Percentiles rank a stretch among this genome's conserved stretches.
Evolutionary conservation across 2,113 vertebrate species (phyloP).

Genomic region (Leucosticte australis): DNA sequence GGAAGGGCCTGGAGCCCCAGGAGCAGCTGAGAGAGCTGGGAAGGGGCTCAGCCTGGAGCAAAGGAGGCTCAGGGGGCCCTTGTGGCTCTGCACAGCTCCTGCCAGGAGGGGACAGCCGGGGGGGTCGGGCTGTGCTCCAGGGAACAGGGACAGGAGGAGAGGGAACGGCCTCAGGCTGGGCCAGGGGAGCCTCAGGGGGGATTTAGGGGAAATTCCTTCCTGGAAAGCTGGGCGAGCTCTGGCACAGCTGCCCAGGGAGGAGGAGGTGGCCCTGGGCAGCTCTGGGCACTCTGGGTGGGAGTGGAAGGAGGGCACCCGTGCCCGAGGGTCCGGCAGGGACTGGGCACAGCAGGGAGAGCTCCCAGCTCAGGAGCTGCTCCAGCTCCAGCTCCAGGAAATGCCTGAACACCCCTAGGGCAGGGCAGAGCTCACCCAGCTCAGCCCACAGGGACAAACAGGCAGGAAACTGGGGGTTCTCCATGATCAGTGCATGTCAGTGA

Average conservation of each 20-base stretch:
- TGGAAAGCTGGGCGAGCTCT: too few species aligned
- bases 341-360: not conserved
- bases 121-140: not conserved
- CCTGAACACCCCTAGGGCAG: not conserved
- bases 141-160: not conserved
- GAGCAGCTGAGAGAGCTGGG: not conserved
- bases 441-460: not conserved
- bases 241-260: not conserved
- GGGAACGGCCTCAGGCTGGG: not conserved
- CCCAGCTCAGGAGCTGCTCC: not conserved
- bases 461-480: not conserved
- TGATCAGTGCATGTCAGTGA: not conserved
- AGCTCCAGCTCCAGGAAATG: not conserved
- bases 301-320: not conserved
- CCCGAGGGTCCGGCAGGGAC: fast-evolving
- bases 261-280: not conserved
- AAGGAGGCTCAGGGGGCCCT: not conserved
- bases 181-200: not conserved
- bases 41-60: not conserved
- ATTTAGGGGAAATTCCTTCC: too few species aligned
- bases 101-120: not conserved
- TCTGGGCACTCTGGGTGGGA: not conserved
- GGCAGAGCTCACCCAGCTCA: not conserved
- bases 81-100: not conserved
- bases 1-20: not conserved